Conservation (phyloP, 2,888 invertebrate genomes). For the Agapostemon virescens region DNA sequence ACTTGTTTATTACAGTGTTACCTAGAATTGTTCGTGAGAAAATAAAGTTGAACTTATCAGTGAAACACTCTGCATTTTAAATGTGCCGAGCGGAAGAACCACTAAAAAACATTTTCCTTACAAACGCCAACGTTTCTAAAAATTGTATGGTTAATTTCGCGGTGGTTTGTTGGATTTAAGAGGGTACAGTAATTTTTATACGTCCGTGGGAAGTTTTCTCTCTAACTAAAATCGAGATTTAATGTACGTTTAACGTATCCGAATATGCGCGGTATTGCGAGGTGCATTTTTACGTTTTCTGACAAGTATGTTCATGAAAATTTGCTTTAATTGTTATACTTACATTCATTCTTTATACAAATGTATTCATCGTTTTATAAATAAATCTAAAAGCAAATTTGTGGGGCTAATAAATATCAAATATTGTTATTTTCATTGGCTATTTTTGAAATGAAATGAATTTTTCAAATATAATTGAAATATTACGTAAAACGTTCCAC, state of each 20-base stretch:
- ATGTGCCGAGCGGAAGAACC: background rate
- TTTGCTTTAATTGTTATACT: background rate
- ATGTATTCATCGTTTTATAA: background rate
- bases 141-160: background rate
- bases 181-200: background rate
- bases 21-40: background rate
- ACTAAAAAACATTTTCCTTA: background rate
- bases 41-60: background rate
- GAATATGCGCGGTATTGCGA: background rate
- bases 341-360: background rate
- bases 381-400: background rate
- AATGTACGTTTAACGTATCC: background rate
- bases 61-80: background rate
- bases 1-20: background rate
- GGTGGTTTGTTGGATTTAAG: background rate
- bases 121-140: background rate
- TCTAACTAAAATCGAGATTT: background rate
- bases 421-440: too few species aligned
- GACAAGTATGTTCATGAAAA: background rate
- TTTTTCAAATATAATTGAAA: too few species aligned
- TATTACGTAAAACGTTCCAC: too few species aligned
- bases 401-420: background rate
- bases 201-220: background rate
- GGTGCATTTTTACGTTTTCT: background rate
- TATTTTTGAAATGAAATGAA: too few species aligned